phyloP scores from a whole-genome alignment of 2,888 invertebrate genomes.

The Drosophila fungiperda region DNA sequence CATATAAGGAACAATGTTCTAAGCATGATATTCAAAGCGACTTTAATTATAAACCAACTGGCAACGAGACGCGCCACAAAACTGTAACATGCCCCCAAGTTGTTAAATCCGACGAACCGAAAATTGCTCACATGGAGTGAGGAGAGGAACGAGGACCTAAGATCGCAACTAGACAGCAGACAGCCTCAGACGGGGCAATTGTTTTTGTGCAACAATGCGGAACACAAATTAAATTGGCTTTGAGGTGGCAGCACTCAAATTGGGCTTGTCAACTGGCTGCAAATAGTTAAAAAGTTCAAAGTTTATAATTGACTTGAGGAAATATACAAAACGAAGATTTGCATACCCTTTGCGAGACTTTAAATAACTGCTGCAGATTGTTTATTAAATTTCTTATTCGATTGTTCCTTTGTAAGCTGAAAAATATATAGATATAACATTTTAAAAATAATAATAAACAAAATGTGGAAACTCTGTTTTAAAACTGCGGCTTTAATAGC shows the following conservation, averaged over 20 bases:
- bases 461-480: not conserved
- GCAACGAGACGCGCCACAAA: conserved; percentile 40
- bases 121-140: conserved; percentile 38
- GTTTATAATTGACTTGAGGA: conserved; percentile 2
- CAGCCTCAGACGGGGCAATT: conserved; percentile 51
- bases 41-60: conserved; percentile 50
- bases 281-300: conserved; percentile 34
- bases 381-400: not conserved
- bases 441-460: not conserved
- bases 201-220: conserved; percentile 67
- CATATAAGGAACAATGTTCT: conserved; percentile 26
- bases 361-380: not conserved
- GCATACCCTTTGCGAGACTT: not conserved
- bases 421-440: too few species aligned
- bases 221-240: conserved; percentile 69
- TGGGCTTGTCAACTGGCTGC: conserved; percentile 32
- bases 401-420: not conserved
- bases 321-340: not conserved
- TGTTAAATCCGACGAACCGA: conserved; percentile 64
- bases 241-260: conserved; percentile 39
- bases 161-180: conserved; percentile 16
- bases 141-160: not conserved
- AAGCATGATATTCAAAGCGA: conserved; percentile 12
- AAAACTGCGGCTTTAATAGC: not conserved
- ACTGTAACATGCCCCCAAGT: conserved; percentile 61